Percentiles rank a stretch among this genome's conserved stretches.
Evolutionary conservation across 2,113 vertebrate species (phyloP).

Genomic region (Rhabdornis inornatus): DNA sequence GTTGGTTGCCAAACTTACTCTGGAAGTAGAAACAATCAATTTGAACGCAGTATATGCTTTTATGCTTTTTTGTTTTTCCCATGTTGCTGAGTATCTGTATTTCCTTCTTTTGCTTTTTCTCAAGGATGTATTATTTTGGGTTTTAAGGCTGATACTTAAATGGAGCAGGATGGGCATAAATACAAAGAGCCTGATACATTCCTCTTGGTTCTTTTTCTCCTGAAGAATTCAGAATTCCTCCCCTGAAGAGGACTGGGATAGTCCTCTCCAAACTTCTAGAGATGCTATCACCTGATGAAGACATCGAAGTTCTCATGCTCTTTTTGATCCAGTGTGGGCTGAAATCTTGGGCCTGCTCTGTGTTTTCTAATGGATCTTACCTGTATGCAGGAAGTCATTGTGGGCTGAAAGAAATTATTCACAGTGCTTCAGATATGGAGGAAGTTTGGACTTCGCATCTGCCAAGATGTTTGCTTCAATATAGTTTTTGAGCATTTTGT

Average conservation of each 20-base stretch:
- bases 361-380: not conserved
- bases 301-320: not conserved
- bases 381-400: not conserved
- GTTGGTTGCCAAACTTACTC: not conserved
- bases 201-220: not conserved
- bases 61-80: not conserved
- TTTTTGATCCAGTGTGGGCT: not conserved
- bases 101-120: not conserved
- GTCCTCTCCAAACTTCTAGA: not conserved
- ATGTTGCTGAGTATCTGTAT: not conserved
- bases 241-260: not conserved
- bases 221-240: not conserved
- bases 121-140: not conserved
- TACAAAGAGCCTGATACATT: not conserved
- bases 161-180: not conserved
- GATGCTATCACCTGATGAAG: not conserved
- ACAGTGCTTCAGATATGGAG: not conserved
- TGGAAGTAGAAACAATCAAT: not conserved
- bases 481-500: not conserved
- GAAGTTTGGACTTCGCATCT: not conserved
- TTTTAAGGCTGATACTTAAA: not conserved
- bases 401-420: not conserved
- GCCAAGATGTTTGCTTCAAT: not conserved
- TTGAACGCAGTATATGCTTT: not conserved
- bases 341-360: not conserved